Base-by-base conservation (phyloP, 53 echinoderm and acorn worm genomes). In the Paracentrotus lividus region DNA sequence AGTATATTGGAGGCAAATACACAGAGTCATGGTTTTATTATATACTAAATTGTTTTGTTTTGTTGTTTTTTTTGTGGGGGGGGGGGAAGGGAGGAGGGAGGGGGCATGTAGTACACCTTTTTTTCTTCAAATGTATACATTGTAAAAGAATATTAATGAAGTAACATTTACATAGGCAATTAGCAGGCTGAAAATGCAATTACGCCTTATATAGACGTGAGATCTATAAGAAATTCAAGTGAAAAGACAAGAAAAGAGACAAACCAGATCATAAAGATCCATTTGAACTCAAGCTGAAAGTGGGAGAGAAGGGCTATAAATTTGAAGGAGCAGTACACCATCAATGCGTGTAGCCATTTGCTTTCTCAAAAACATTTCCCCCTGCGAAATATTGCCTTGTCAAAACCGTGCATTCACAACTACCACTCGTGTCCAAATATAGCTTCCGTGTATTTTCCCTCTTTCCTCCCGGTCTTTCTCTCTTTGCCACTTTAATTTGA, bases 401-500 rank as follows among this genome's bases (percentile, higher is more conserved):
- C 72, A 81, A 47, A 81, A 49, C 8, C 33, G 18, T 86, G 38
- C 86, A 86, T 86, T 86, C 86, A 86, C 36, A 86, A 89, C 55
- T 89, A 61, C 89, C 89, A 60, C 89, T 89, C 64, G 64, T 64
- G 58, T 61, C 89, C 89, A 89, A 89, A 89, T 89, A 89, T 89
- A 89, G 89, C 65, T 89, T 60, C 89, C 42, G 44, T 89, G 57
- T 87, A 87, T 87, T 56, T 54, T 87, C 45, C 87, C 81, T 81
- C 81, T 81, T 81, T 81, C 81, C 81, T 81, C n/a, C 81, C 44
- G n/a, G 24, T 81, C 47, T 81, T 47, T 81, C 47, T 81, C 81
- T 81, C 81, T 81, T 81, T 81, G 81, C 49, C 47, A 81, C 47
- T 10, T 81, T 81, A 81, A 81, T 81, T 81, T 45, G 81, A 81